phyloP scores from a whole-genome alignment of 2,888 invertebrate genomes.

The Diplolepis rosae region DNA sequence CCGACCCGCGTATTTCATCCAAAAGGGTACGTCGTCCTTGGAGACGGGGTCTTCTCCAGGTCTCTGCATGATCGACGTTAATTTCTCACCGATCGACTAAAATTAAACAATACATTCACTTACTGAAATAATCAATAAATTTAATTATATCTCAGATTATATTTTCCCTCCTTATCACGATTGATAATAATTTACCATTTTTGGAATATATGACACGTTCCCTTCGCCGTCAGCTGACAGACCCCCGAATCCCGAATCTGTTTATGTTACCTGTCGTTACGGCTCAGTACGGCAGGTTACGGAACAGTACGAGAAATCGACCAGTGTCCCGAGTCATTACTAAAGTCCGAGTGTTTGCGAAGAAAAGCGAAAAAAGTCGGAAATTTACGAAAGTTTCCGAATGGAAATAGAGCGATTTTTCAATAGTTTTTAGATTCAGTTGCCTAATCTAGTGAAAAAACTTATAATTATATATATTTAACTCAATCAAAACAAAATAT shows the following conservation, averaged over 20 bases:
- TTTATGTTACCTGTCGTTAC: slow-evolving; percentile 46
- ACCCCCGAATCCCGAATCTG: slow-evolving; percentile 36
- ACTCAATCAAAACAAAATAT: no score
- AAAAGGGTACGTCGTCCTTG: slow-evolving; percentile 91
- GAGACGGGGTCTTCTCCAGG: slow-evolving; percentile 86
- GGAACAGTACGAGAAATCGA: slow-evolving; percentile 58
- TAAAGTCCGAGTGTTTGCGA: not conserved
- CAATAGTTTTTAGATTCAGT: no score
- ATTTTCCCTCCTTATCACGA: not conserved
- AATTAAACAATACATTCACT: slow-evolving; percentile 51
- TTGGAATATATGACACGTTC: slow-evolving; percentile 39
- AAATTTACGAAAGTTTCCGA: no score
- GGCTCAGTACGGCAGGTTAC: no score
- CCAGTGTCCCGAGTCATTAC: slow-evolving; percentile 46
- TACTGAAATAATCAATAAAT: not conserved
- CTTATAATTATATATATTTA: no score
- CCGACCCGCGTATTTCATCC: slow-evolving; percentile 90
- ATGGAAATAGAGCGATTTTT: no score
- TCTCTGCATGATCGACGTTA: slow-evolving; percentile 85
- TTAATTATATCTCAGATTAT: not conserved
- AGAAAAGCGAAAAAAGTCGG: not conserved
- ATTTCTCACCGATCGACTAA: slow-evolving; percentile 87
- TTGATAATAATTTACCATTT: slow-evolving; percentile 54
- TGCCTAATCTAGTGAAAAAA: no score
- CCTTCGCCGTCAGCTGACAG: slow-evolving; percentile 57